Base-by-base conservation (phyloP, 2,113 vertebrate genomes). In the Strix uralensis region DNA sequence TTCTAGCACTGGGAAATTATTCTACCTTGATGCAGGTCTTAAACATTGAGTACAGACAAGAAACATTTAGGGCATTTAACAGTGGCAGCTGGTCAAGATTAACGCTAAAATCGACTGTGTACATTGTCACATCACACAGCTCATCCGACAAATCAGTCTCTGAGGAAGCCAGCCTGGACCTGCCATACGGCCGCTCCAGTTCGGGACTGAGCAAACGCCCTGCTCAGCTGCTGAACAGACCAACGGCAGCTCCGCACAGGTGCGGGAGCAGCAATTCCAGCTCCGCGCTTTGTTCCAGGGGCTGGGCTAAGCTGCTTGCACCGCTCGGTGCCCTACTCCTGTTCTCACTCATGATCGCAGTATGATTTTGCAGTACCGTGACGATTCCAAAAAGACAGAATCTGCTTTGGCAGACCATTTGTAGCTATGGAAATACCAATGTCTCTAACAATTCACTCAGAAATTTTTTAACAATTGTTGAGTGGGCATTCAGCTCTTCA, bases 201-300 rank as follows among this genome's bases (percentile, higher is more conserved):
- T 15, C 0, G 2, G 21, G 55, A 44, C 67, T 15, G 18, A 49
- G 58, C 51, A 86, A 65, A 34, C 0, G 4, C 34, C 52, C 18
- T 7, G 16, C 65, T 51, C 14, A 13, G 72, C 72, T 87, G 72
- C 40, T 1, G 2, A 44, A 26, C 0, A 6, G n/a, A 42, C 9
- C 0, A 3, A 47, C 27, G 40, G 40, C 52, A 66, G 58, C 51
- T 32, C 14, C 1, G 3, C 0, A 2, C 0, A 0, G 47, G 25
- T 18, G n/a, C 2, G 2, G 52, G 3, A n/a, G 51, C 44, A 36
- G 52, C 46, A 61, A 26, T 61, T 55, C 52, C 65, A 49, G 47
- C 20, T 44, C 40, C 40, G 25, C 0, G 0, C 30, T 40, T 47
- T 38, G n/a, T 19, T 49, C 52, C 38, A 18, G 0, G 30, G 23